Evolutionary conservation across 2,797 vertebrate species (phyloP).

Genomic region (Cichlasoma orientale): DNA sequence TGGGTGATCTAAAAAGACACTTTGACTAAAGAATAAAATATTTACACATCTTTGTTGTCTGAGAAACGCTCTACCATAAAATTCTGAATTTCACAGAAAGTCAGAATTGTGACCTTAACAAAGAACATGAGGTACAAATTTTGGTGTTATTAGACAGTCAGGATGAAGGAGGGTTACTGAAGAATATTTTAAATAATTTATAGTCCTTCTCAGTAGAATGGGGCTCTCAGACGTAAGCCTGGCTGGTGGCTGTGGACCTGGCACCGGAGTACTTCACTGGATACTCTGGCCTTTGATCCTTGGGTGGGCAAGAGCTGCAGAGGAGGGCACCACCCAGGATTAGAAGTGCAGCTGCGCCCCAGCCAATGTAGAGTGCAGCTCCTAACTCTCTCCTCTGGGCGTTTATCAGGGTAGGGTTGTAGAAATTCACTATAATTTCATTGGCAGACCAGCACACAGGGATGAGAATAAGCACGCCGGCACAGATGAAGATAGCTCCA

Average conservation of each 20-base stretch:
- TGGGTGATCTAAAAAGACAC: not conserved
- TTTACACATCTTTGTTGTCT: slow-evolving; percentile 3
- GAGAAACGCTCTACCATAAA: not conserved
- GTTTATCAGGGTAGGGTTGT: slow-evolving; percentile 85
- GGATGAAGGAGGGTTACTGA: slow-evolving; percentile 5
- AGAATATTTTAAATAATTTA: slow-evolving; percentile 5
- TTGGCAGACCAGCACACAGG: slow-evolving; percentile 93
- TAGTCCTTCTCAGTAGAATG: slow-evolving; percentile 29
- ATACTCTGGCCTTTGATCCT: slow-evolving; percentile 57
- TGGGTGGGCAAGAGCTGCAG: slow-evolving; percentile 82
- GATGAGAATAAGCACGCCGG: slow-evolving; percentile 85
- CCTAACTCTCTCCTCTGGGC: slow-evolving; percentile 91
- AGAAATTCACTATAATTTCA: slow-evolving; percentile 90
- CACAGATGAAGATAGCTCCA: slow-evolving; percentile 84
- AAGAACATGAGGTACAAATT: not conserved
- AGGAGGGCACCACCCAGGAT: slow-evolving; percentile 88
- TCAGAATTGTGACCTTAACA: not conserved
- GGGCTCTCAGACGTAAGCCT: slow-evolving; percentile 76
- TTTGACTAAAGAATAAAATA: not conserved
- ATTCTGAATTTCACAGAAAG: slow-evolving; percentile 5
- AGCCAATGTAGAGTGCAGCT: slow-evolving; percentile 90
- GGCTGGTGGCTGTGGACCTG: slow-evolving; percentile 71
- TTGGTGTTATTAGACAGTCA: slow-evolving; percentile 1
- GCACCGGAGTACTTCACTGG: slow-evolving; percentile 74
- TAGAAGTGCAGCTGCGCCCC: slow-evolving; percentile 85